Evolutionary conservation across 2,113 vertebrate species (phyloP), one percentile per base, ranked within the genome.

Genomic region (Acanthochromis polyacanthus): DNA sequence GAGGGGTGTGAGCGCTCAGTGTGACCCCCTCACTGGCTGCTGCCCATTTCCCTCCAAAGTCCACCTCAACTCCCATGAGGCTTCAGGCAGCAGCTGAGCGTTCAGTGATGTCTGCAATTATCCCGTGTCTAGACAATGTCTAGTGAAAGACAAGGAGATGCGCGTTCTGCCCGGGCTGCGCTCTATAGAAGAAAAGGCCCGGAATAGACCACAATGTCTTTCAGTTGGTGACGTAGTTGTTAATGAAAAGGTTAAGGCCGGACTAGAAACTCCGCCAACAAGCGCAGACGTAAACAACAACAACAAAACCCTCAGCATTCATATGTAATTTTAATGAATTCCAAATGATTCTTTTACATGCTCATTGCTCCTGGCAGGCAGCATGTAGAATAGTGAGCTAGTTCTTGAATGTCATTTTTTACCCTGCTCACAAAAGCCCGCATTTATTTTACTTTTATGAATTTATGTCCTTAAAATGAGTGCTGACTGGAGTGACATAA

Each of bases 81-180:
- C 90, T 92, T 88, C 71, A 62, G 93, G 95, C 95, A 94, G 95
- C 93, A 96, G 95, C 95, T 95, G 96, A 96, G 95, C 95, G 96
- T 96, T 96, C 94, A 82, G 91, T 94, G 95, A 94, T 96, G 95
- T 95, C 96, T 96, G 96, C 97, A 98, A 97, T 97, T 96, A 96
- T 96, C 83, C 92, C 86, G 86, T 83, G 96, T 98, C 97, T 98
- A 98, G 97, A 98, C 97, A 95, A 92, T 95, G 96, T 97, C 96
- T 97, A 95, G 95, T 93, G 94, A 92, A 95, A 95, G 95, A 94
- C 93, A 91, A 86, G 88, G 82, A 85, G 90, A 91, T 87, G 63
- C 78, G 78, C 77, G 56, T 71, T 77, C 65, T 72, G 77, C 78
- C 23, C 68, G 60, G 83, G 76, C 80, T 79, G 75, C 52, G 12